Evolutionary conservation across 2,888 invertebrate genomes (phyloP).

Genomic region (Stramonita haemastoma): DNA sequence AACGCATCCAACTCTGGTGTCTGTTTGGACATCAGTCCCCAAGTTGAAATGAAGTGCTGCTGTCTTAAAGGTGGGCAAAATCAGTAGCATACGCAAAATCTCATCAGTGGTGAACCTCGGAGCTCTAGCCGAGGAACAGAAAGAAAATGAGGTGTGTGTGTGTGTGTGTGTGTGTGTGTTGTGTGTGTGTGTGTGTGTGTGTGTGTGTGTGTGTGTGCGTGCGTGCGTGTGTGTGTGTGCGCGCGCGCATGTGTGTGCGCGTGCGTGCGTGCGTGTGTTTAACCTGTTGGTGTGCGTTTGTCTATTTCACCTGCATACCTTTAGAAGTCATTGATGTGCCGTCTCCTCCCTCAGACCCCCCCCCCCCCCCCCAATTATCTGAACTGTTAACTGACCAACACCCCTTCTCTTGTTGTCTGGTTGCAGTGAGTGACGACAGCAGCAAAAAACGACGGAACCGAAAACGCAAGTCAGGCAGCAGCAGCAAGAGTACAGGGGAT

Average conservation of each 20-base stretch:
- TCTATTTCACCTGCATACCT: background rate
- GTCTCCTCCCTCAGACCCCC: background rate
- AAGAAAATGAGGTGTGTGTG: too few species aligned
- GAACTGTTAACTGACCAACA: background rate
- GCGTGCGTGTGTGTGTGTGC: background rate
- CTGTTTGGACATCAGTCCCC: too few species aligned
- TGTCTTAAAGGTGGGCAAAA: too few species aligned
- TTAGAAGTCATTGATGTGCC: background rate
- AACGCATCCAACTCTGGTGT: too few species aligned
- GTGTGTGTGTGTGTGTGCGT: too few species aligned
- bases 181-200: too few species aligned
- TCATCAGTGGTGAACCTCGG: too few species aligned
- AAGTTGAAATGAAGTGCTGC: too few species aligned
- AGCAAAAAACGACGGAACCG: conserved; percentile 38
- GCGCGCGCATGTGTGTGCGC: background rate
- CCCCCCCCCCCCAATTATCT: too few species aligned
- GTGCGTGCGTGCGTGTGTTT: background rate
- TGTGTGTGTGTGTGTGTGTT: too few species aligned
- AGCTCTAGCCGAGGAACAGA: too few species aligned
- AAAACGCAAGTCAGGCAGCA: conserved; percentile 26
- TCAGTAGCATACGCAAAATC: too few species aligned
- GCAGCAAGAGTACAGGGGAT: background rate
- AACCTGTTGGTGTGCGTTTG: background rate
- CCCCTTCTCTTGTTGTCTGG: background rate
- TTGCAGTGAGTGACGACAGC: conserved; percentile 10